These are phyloP conservation scores for Dromococcyx pavoninus DNA, from an alignment of 2,797 vertebrate genomes.

Conservation along the genomic window DNA sequence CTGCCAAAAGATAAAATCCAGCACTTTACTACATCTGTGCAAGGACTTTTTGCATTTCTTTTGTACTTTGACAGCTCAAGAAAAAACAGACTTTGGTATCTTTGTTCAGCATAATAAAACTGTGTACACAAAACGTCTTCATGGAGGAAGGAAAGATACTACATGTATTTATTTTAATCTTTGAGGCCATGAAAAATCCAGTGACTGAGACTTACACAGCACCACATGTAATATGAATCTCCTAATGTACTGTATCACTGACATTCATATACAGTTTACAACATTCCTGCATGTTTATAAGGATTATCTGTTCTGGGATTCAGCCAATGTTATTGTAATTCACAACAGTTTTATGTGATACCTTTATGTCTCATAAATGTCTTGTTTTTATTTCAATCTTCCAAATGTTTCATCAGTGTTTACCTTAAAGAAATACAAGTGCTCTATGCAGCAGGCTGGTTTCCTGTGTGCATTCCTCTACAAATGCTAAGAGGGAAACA, in stretches of 20 bases:
- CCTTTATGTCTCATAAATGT: constrained; percentile 70
- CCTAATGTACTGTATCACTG: constrained; percentile 66
- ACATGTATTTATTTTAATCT: constrained; percentile 64
- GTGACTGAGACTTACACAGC: constrained; percentile 23
- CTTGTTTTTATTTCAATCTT: constrained; percentile 67
- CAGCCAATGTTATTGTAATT: constrained; percentile 69
- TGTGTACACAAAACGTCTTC: constrained; percentile 66
- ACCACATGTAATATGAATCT: constrained; percentile 73
- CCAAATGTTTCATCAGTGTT: constrained; percentile 51
- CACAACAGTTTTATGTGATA: constrained; percentile 71
- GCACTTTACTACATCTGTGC: constrained; percentile 73
- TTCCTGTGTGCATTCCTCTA: constrained; percentile 30
- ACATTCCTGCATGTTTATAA: constrained; percentile 76
- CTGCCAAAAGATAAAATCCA: constrained; percentile 88
- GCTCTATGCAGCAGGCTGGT: not conserved
- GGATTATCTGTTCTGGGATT: constrained; percentile 70
- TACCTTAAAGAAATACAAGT: constrained; percentile 53
- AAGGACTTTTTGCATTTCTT: constrained; percentile 76
- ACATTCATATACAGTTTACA: constrained; percentile 73
- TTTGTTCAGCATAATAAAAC: constrained; percentile 69
- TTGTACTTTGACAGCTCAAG: constrained; percentile 75
- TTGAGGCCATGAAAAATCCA: constrained; percentile 51
- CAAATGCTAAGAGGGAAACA: constrained; percentile 18
- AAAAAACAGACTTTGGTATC: constrained; percentile 60
- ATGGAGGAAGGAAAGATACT: constrained; percentile 39